phyloP scores from a whole-genome alignment of 2,797 vertebrate species.

The Acropternis orthonyx region DNA sequence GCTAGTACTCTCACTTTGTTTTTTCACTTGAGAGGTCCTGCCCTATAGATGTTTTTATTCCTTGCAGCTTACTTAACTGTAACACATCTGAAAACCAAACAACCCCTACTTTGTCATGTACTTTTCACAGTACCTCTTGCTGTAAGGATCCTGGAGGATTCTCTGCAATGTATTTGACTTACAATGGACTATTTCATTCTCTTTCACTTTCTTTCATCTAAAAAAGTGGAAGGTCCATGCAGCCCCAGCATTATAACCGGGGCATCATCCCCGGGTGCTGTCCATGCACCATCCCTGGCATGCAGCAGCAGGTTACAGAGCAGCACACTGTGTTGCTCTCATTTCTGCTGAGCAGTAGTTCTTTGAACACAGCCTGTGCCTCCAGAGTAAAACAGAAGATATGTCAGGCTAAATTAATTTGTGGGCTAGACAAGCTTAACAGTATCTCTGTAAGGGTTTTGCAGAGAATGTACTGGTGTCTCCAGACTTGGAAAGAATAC shows the following conservation, averaged over 20 bases:
- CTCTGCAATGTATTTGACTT: not conserved
- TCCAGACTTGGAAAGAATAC: slow-evolving; percentile 54
- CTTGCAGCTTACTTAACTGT: not conserved
- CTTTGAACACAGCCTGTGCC: not conserved
- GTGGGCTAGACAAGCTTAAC: slow-evolving; percentile 35
- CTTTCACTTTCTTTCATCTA: not conserved
- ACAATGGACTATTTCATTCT: not conserved
- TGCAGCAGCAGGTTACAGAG: fast-evolving
- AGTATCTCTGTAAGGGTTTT: slow-evolving; percentile 14
- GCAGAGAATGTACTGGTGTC: slow-evolving; percentile 45
- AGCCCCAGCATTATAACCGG: fast-evolving
- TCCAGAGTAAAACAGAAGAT: slow-evolving; percentile 33
- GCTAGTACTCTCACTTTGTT: not conserved
- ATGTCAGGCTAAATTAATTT: slow-evolving; percentile 39
- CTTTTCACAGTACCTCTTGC: not conserved
- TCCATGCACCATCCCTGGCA: fast-evolving
- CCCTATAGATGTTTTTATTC: not conserved
- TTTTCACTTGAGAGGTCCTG: not conserved
- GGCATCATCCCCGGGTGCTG: fast-evolving
- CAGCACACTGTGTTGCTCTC: not conserved
- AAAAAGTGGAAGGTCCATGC: not conserved
- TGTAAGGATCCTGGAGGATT: not conserved
- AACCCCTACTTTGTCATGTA: not conserved
- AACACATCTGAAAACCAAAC: not conserved
- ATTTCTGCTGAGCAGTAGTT: not conserved